These are phyloP conservation scores for Prosopocoilus inquinatus DNA, from an alignment of 2,888 invertebrate genomes.

Conservation along the genomic window DNA sequence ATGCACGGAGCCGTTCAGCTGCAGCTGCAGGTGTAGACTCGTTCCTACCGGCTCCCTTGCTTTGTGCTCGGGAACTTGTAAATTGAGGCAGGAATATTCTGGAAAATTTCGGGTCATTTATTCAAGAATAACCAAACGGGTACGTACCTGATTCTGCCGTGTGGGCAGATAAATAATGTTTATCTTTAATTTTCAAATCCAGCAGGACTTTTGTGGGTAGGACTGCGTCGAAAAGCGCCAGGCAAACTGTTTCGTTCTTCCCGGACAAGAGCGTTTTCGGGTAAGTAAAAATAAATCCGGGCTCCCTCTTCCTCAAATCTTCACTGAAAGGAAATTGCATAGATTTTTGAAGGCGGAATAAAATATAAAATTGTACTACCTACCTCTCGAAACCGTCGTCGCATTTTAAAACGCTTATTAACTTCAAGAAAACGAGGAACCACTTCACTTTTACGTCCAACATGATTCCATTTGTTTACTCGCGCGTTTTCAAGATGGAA, in stretches of 20 bases:
- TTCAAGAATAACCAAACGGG: neutral
- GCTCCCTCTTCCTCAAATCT: slow-evolving; percentile 24
- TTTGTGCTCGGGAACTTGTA: slow-evolving; percentile 10
- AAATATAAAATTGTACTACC: neutral
- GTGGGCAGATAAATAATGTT: slow-evolving; percentile 36
- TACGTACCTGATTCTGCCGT: slow-evolving; percentile 40
- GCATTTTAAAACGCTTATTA: neutral
- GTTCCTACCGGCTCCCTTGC: slow-evolving; percentile 30
- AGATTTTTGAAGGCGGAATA: neutral
- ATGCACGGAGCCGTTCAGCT: slow-evolving; percentile 34
- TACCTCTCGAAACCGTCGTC: neutral
- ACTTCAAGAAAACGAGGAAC: neutral
- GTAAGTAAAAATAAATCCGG: slow-evolving; percentile 43
- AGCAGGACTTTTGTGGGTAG: slow-evolving; percentile 37
- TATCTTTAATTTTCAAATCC: slow-evolving; percentile 43
- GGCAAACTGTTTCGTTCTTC: slow-evolving; percentile 44
- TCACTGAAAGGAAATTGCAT: slow-evolving; percentile 7
- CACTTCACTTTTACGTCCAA: neutral
- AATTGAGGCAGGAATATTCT: slow-evolving; percentile 8
- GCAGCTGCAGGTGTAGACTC: slow-evolving; percentile 40
- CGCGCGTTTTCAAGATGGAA: too few relatives aligned
- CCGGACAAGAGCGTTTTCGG: slow-evolving; percentile 43
- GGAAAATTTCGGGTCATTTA: neutral
- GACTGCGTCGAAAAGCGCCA: slow-evolving; percentile 38
- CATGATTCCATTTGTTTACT: too few relatives aligned